phyloP scores from a whole-genome alignment of 2,113 vertebrate genomes.

The Tyto alba region DNA sequence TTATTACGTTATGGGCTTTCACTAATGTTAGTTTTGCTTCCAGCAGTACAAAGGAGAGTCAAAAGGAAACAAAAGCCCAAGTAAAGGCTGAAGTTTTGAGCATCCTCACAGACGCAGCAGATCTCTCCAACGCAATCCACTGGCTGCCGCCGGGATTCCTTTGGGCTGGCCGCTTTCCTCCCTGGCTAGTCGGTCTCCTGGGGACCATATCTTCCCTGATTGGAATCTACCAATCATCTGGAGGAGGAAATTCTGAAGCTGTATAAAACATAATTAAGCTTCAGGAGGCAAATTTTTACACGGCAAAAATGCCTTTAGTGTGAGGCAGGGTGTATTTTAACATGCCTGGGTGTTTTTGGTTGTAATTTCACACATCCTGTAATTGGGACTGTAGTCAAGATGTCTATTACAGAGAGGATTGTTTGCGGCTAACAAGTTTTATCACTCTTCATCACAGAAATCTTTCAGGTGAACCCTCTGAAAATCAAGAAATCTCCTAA shows the following conservation, averaged over 20 bases:
- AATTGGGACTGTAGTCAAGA: not conserved
- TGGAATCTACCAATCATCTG: slow-evolving; percentile 76
- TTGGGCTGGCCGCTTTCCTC: slow-evolving; percentile 87
- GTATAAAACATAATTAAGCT: not conserved
- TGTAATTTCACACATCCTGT: not conserved
- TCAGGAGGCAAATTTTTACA: not conserved
- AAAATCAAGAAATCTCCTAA: not conserved
- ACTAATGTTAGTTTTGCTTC: not conserved
- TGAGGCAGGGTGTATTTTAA: not conserved
- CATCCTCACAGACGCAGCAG: slow-evolving; percentile 76
- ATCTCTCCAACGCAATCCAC: slow-evolving; percentile 87
- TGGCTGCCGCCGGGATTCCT: slow-evolving; percentile 91
- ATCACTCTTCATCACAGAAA: not conserved
- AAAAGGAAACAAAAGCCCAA: not conserved
- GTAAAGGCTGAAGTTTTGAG: slow-evolving; percentile 72
- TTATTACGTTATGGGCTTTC: not conserved
- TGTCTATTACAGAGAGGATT: not conserved
- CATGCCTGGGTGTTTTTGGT: not conserved
- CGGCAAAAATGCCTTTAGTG: not conserved
- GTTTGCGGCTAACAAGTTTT: not conserved
- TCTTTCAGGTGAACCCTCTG: not conserved
- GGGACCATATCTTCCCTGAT: slow-evolving; percentile 88
- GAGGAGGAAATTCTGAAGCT: slow-evolving; percentile 1
- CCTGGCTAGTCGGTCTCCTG: slow-evolving; percentile 91
- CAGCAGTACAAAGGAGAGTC: not conserved